Percentiles rank a stretch among this genome's conserved stretches.
phyloP scores from a whole-genome alignment of 2,888 invertebrate species.

The Monochamus alternatus region DNA sequence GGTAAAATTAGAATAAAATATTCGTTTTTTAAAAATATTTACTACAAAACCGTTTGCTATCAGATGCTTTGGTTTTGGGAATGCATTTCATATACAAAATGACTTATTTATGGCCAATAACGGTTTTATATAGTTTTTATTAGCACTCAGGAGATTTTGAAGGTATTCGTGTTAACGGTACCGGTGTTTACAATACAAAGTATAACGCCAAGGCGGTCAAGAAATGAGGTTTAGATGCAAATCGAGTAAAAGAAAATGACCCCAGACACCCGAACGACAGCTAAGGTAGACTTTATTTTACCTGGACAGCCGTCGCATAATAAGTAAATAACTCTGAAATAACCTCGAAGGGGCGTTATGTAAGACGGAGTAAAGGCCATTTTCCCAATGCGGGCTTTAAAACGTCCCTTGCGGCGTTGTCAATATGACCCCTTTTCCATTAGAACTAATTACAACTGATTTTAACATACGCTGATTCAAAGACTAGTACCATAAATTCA shows the following conservation, averaged over 20 bases:
- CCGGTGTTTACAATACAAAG: too few relatives aligned
- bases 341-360: conserved; percentile 20
- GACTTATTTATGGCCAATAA: too few relatives aligned
- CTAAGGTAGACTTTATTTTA: conserved; percentile 13
- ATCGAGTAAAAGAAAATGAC: conserved; percentile 15
- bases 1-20: too few relatives aligned
- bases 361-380: conserved; percentile 30
- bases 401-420: neutral
- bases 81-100: too few relatives aligned
- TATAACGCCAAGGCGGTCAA: conserved; percentile 6
- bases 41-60: too few relatives aligned
- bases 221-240: conserved; percentile 4
- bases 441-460: neutral
- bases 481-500: too few relatives aligned
- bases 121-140: too few relatives aligned
- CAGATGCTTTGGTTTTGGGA: too few relatives aligned
- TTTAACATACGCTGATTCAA: too few relatives aligned
- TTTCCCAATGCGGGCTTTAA: conserved; percentile 11
- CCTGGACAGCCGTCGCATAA: conserved; percentile 21
- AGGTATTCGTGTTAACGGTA: too few relatives aligned
- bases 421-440: neutral
- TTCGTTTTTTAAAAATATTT: too few relatives aligned
- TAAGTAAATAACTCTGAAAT: conserved; percentile 18
- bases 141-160: too few relatives aligned
- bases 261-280: conserved; percentile 4